Base-by-base conservation (phyloP, 37 sponge, comb jelly and placozoan genomes). In the Chondrilla cf. caribensis region DNA sequence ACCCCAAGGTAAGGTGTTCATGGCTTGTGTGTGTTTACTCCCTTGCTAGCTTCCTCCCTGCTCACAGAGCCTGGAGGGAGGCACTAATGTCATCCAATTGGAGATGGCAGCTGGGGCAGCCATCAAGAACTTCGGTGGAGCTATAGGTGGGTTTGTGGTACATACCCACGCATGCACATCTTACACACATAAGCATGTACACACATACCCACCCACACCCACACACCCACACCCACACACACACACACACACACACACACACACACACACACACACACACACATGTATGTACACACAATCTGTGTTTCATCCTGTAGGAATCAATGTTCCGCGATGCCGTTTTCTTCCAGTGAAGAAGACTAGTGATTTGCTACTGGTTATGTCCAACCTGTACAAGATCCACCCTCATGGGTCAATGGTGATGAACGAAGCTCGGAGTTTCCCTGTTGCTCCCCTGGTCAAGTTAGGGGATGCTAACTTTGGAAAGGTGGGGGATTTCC, bases 91-190 rank as follows among this genome's bases (percentile, higher is more conserved):
- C 33, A 95, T 98, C 29, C 99, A 98, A 73, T 84, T 98, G 76
- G 99, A 98, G 71, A 95, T 89, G 54, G 99, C 99, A 58, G 90
- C 88, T 79, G 99, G 99, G 18, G 94, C 99, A 65, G 99, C 99
- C 42, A 98, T 98, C 54, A 95, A 95, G 81, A 89, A 88, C 86
- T 98, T 98, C 72, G 51, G 70, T 18, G 90, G 91, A 51, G 99
- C 96, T n/a, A 58, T 90, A 58, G 99, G 96, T 93, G 43, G 83
- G 86, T 39, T 6, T 32, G 3, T 6, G 6, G 8, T 19, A 9
- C 22, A 19, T 11, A 29, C 22, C 6, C 7, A 72, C 28, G 73
- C 6, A 72, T 36, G 29, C 73, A 64, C 32, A 6, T n/a, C n/a
- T n/a, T n/a, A n/a, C n/a, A n/a, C n/a, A n/a, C n/a, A n/a, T n/a